These are phyloP conservation scores for Galemys pyrenaicus DNA, from an alignment of 2,113 vertebrate genomes.

Conservation along the genomic window DNA sequence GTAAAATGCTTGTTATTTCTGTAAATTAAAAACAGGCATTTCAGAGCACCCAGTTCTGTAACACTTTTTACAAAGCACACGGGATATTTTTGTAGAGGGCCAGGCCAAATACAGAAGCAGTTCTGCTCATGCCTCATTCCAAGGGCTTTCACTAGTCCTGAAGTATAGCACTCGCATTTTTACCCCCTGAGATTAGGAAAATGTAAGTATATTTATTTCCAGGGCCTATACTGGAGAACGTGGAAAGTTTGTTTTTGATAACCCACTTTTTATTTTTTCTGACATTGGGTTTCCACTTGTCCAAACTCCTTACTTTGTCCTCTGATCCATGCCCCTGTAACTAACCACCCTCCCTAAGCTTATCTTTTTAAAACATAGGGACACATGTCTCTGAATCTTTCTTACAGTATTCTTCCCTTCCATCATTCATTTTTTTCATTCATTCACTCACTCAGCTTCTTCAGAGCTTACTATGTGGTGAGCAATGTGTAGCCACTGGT, in stretches of 20 bases:
- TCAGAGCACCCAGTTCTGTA: conserved; percentile 49
- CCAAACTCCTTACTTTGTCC: neutral
- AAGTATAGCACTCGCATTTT: neutral
- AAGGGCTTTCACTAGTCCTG: conserved; percentile 36
- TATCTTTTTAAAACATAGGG: neutral
- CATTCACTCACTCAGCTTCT: neutral
- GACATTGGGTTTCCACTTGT: neutral
- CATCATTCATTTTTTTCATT: neutral
- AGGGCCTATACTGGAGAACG: neutral
- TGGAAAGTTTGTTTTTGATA: conserved; percentile 3
- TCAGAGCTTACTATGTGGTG: neutral
- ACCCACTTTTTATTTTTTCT: neutral
- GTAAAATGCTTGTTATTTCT: conserved; percentile 63
- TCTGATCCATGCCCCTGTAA: neutral
- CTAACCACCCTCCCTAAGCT: neutral
- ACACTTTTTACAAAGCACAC: conserved; percentile 41
- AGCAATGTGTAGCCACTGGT: neutral
- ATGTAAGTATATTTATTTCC: neutral
- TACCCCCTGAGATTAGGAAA: neutral
- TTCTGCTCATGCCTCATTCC: neutral
- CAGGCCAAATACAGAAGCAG: conserved; percentile 37
- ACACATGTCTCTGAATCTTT: neutral
- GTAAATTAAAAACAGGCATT: conserved; percentile 70
- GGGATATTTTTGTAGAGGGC: conserved; percentile 35
- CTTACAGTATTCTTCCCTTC: neutral